These are phyloP conservation scores for Otus sunia DNA, from an alignment of 2,113 vertebrate genomes.

Conservation along the genomic window DNA sequence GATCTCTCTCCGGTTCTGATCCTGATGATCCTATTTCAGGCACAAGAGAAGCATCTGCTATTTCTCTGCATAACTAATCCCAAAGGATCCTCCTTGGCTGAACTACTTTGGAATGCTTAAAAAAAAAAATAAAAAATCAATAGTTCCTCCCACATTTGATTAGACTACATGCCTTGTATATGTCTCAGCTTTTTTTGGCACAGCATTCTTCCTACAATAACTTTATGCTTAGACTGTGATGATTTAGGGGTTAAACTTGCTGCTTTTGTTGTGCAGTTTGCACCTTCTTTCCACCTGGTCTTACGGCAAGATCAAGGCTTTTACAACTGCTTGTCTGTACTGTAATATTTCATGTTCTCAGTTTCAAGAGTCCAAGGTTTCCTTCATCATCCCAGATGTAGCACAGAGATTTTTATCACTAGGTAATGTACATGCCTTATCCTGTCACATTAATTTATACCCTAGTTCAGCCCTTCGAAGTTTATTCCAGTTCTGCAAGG, in stretches of 20 bases:
- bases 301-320: slow-evolving; percentile 5
- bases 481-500: background rate
- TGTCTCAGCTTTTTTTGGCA: background rate
- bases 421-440: background rate
- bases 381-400: background rate
- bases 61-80: slow-evolving; percentile 3
- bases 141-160: background rate
- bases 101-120: background rate
- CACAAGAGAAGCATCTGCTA: background rate
- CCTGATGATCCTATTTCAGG: background rate
- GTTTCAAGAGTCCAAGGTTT: background rate
- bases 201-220: background rate
- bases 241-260: background rate
- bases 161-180: background rate
- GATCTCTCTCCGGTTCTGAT: background rate
- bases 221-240: background rate
- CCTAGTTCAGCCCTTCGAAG: background rate
- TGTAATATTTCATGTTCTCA: background rate
- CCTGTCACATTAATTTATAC: background rate
- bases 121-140: background rate
- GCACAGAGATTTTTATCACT: background rate
- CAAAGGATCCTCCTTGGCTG: background rate
- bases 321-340: background rate
- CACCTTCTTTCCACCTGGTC: background rate
- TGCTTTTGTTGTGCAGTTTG: background rate